Conservation (phyloP, 2,113 vertebrate species). For the Rhodinocichla rosea region DNA sequence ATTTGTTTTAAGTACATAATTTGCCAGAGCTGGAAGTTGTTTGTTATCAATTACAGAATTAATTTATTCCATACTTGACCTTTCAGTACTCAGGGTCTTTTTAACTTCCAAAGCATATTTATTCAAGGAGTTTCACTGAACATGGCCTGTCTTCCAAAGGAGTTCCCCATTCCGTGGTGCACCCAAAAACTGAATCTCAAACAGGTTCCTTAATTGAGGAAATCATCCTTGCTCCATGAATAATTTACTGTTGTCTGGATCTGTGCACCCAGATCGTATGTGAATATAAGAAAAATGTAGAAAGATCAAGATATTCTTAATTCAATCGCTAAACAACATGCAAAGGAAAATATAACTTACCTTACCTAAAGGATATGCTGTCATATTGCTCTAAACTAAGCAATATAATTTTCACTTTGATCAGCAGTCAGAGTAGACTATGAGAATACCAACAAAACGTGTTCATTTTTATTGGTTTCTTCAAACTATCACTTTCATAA, state of each 20-base stretch:
- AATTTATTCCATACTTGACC: constrained; percentile 25
- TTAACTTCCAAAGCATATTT: neutral
- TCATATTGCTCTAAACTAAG: neutral
- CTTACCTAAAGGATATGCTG: neutral
- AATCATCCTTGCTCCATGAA: neutral
- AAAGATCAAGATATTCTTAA: neutral
- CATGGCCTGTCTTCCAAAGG: fast-evolving
- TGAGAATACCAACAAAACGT: neutral
- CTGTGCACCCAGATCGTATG: neutral
- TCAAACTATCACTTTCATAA: neutral
- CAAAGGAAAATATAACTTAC: neutral
- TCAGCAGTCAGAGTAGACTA: neutral
- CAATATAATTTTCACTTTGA: neutral
- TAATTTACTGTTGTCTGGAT: neutral
- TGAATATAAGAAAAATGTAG: neutral
- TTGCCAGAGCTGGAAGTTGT: constrained; percentile 12
- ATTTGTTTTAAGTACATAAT: neutral
- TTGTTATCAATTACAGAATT: constrained; percentile 6
- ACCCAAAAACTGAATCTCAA: neutral
- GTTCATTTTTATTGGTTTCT: neutral
- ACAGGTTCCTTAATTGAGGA: neutral
- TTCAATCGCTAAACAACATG: neutral
- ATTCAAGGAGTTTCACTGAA: neutral
- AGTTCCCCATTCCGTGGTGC: neutral
- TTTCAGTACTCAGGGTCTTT: neutral